Base-by-base conservation (phyloP, 1,140 invertebrate genomes). In the Anastrepha ludens region DNA sequence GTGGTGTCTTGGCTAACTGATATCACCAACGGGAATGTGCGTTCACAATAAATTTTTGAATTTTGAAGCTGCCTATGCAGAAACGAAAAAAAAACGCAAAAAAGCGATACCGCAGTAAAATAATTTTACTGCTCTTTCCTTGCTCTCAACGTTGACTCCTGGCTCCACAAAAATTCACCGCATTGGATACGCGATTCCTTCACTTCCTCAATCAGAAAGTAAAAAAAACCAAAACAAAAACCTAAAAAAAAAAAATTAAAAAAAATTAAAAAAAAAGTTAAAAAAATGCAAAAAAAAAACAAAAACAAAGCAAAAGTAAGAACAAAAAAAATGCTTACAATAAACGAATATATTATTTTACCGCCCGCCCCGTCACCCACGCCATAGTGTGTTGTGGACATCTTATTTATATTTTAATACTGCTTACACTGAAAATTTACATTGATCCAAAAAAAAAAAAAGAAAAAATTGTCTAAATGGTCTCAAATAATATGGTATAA, bases 1-100 rank as follows among this genome's bases (percentile, higher is more conserved):
- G 29, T 29, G 29, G 74, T 50, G 47, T 81, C 7, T 47, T 55
- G 50, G 44, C 74, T 58, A 81, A 17, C 17, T 2, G 20, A 3
- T 20, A 13, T 20, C 74, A 81, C 44, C 47, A 55, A 81, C 74
- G 0, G 6, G 1, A 29, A 20, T 7, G 13, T 81, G 55, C 74
- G 74, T 81, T 81, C 74, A 81, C 74, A 58, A 81, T 81, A n/a
- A 17, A 55, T 81, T 74, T 81, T 81, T 81, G 74, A 55, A 81
- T 81, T 81, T 81, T 81, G 74, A 50, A 7, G 41, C 47, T 47
- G 70, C 70, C 70, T 74, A 17, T 13, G 55, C 39, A 9, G 55
- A 20, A 55, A 20, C 3, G 20, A 50, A 81, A 20, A 50, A 81
- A 8, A 81, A 6, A 58, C 17, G 2, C 0, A 81, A 55, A 55